Evolutionary conservation across 2,113 vertebrate species (phyloP).

Genomic region (Elephantulus edwardii): DNA sequence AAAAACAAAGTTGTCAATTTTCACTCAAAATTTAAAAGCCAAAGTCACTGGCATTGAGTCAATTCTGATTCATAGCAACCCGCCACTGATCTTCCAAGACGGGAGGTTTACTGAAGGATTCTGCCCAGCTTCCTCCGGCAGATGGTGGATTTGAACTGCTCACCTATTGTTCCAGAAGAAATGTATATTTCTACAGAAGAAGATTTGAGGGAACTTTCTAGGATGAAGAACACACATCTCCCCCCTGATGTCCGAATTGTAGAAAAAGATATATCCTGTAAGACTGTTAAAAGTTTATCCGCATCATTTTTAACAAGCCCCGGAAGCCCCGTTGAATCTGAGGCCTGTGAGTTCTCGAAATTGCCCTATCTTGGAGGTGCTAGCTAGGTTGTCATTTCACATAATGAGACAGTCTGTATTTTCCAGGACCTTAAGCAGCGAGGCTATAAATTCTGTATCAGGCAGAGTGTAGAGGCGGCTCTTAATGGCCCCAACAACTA

Average conservation of each 20-base stretch:
- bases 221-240: not conserved
- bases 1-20: not conserved
- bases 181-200: not conserved
- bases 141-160: too few species aligned
- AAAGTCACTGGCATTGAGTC: not conserved
- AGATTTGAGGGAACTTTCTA: not conserved
- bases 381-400: conserved; percentile 74
- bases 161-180: too few species aligned
- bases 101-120: too few species aligned
- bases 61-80: too few species aligned
- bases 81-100: too few species aligned
- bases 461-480: conserved; percentile 64
- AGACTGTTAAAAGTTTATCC: conserved; percentile 45
- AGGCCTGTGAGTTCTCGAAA: not conserved
- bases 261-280: conserved; percentile 7
- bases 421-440: conserved; percentile 69
- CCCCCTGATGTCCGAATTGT: not conserved
- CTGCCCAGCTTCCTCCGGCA: too few species aligned
- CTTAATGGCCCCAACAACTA: conserved; percentile 70
- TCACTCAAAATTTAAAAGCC: not conserved
- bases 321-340: not conserved
- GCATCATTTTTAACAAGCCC: conserved; percentile 50
- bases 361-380: conserved; percentile 53
- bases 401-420: conserved; percentile 79
- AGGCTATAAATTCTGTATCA: conserved; percentile 78